Conservation (phyloP, 2,888 invertebrate species). For the Polylopha cassiicola region DNA sequence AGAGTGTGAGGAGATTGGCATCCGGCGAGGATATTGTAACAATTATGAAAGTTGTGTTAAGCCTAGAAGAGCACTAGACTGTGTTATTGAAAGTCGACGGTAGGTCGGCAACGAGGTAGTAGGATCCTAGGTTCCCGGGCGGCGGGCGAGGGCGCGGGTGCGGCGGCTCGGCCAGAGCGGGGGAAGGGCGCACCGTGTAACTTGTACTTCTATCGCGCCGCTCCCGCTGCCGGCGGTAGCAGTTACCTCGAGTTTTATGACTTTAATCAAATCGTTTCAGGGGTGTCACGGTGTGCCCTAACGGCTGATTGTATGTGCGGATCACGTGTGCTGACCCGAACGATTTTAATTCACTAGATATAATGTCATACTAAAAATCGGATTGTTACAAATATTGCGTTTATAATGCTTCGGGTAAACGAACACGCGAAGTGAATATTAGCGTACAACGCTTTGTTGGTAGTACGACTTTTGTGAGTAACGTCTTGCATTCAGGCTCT, state of each 20-base stretch:
- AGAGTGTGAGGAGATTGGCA: too few species aligned
- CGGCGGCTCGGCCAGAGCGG: slow-evolving; percentile 21
- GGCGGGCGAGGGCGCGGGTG: slow-evolving; percentile 35
- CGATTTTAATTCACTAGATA: slow-evolving; percentile 38
- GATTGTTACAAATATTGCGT: slow-evolving; percentile 44
- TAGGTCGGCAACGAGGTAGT: slow-evolving; percentile 37
- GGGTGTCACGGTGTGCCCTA: slow-evolving; percentile 58
- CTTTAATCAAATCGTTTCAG: slow-evolving; percentile 72
- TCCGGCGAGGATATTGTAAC: slow-evolving; percentile 1
- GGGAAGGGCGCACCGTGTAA: slow-evolving; percentile 48
- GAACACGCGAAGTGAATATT: slow-evolving; percentile 52
- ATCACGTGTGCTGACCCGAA: slow-evolving; percentile 58
- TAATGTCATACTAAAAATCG: slow-evolving; percentile 36
- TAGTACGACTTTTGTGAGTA: slow-evolving; percentile 37
- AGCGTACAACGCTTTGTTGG: slow-evolving; percentile 40
- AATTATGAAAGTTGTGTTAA: slow-evolving; percentile 49
- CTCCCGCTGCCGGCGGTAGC: slow-evolving; percentile 32
- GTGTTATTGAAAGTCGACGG: slow-evolving; percentile 70
- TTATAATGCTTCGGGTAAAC: slow-evolving; percentile 36
- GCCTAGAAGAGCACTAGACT: slow-evolving; percentile 64
- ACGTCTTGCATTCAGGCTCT: slow-evolving; percentile 33
- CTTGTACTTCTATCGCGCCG: slow-evolving; percentile 46
- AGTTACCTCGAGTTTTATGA: slow-evolving; percentile 62
- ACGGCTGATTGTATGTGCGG: slow-evolving; percentile 60
- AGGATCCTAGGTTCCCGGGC: slow-evolving; percentile 18